Base-by-base conservation (phyloP, 2,113 vertebrate species). In the Piprites chloris region DNA sequence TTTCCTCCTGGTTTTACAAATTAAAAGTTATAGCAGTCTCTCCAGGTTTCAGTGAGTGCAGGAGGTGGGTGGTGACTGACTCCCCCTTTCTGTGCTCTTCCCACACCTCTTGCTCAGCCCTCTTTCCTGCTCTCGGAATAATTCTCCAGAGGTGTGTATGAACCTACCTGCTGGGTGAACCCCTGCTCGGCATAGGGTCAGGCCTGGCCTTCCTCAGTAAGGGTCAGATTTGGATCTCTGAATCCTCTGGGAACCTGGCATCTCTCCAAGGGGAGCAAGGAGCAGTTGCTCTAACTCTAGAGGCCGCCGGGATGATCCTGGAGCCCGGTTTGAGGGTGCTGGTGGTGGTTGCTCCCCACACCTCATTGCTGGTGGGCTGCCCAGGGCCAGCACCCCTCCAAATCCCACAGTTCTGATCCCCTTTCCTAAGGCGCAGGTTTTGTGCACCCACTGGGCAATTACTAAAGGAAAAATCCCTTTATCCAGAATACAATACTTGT, bases 391-490 rank as follows among this genome's bases (percentile, higher is more conserved):
- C 41, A 39, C 9, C 4, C 1, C 13, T 52, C 73, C 27, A 11
- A 37, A 73, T 23, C 16, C 39, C 2, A 1, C 2, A 11, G 16
- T 1, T 41, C 33, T 21, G 17, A 35, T n/a, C 65, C 63, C 39
- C 3, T 6, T 55, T 58, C 66, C 39, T 28, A 32, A 65, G 47
- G 7, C 5, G 7, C 23, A 26, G 46, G 56, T 14, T 77, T 75
- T 72, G 62, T 35, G 46, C 39, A 6, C 44, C 63, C 83, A 33
- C 58, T 5, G 68, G 71, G 89, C 53, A 87, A 81, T 69, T 71
- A 76, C 67, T 84, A 53, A 74, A 89, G 80, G 84, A 89, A 80
- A 97, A 92, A 78, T 50, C 88, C 86, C 76, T 96, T 95, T 71
- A 92, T 91, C 81, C 85, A 56, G 39, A 82, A 84, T 28, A 77